These are phyloP conservation scores for Chaitophorus viminalis DNA, from an alignment of 2,888 invertebrate species.

Conservation along the genomic window DNA sequence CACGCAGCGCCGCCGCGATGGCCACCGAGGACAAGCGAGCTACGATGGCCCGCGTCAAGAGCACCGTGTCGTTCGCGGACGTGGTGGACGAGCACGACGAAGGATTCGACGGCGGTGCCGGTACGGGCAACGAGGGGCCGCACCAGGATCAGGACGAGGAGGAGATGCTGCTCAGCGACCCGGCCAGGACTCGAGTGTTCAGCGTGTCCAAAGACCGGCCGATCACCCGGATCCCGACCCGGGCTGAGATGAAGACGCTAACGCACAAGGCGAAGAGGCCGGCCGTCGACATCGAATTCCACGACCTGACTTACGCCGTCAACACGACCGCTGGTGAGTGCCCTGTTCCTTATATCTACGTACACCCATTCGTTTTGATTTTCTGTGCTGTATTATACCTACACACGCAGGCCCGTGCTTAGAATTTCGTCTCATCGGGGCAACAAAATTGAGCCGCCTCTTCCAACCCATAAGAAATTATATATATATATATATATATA, in stretches of 20 bases:
- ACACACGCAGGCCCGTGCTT: too few species aligned
- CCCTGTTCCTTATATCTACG: too few species aligned
- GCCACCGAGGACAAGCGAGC: neutral
- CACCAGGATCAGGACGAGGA: neutral
- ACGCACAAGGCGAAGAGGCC: constrained; percentile 73
- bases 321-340: constrained; percentile 63
- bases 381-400: too few species aligned
- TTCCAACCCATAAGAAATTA: too few species aligned
- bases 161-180: constrained; percentile 28
- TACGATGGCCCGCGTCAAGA: constrained; percentile 6
- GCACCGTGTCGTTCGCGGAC: constrained; percentile 45
- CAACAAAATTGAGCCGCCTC: too few species aligned
- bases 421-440: too few species aligned
- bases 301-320: constrained; percentile 71
- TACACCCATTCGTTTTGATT: too few species aligned
- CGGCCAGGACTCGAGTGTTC: constrained; percentile 69
- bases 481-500: too few species aligned
- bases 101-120: neutral
- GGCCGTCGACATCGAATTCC: constrained; percentile 73
- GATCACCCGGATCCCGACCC: constrained; percentile 68
- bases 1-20: neutral
- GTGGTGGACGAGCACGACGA: neutral
- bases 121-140: neutral
- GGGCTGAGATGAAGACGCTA: constrained; percentile 70
- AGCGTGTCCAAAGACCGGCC: constrained; percentile 66